phyloP scores from a whole-genome alignment of 2,797 vertebrate species.

The Darevskia mixta region DNA sequence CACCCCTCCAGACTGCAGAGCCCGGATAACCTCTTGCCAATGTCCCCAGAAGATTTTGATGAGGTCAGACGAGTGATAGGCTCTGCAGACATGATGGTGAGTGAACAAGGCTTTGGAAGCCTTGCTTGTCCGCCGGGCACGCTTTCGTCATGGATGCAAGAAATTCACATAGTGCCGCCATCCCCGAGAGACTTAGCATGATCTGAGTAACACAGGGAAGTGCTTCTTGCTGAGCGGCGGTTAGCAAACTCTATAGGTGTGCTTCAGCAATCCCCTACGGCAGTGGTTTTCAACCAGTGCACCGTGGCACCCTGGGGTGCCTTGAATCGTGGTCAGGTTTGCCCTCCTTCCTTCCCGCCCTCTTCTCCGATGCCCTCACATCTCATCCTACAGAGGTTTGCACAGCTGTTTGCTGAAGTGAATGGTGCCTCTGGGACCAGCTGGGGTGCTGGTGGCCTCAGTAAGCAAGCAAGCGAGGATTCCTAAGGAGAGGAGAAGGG shows the following conservation, averaged over 20 bases:
- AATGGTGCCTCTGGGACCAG: too few species aligned
- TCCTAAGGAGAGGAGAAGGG: too few species aligned
- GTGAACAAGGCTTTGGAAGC: slow-evolving; percentile 28
- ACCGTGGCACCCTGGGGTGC: too few species aligned
- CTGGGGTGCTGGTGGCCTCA: too few species aligned
- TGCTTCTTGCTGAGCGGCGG: neutral
- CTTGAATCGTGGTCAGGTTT: too few species aligned
- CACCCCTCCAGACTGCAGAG: slow-evolving; percentile 83
- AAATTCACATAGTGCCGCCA: neutral
- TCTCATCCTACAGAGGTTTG: too few species aligned
- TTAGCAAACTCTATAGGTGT: neutral
- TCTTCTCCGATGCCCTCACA: too few species aligned
- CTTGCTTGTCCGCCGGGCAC: accelerated
- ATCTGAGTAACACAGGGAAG: neutral
- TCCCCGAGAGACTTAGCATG: neutral
- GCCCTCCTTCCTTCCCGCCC: too few species aligned
- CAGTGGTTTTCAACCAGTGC: too few species aligned
- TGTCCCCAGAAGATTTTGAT: slow-evolving; percentile 91
- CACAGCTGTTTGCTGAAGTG: too few species aligned
- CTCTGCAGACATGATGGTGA: slow-evolving; percentile 87
- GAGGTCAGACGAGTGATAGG: slow-evolving; percentile 82
- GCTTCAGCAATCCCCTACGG: too few species aligned
- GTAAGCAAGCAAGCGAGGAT: too few species aligned
- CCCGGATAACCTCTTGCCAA: slow-evolving; percentile 86
- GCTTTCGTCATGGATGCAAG: neutral